Evolutionary conservation across 2,888 invertebrate genomes (phyloP).

Genomic region (Pristionchus exspectatus): DNA sequence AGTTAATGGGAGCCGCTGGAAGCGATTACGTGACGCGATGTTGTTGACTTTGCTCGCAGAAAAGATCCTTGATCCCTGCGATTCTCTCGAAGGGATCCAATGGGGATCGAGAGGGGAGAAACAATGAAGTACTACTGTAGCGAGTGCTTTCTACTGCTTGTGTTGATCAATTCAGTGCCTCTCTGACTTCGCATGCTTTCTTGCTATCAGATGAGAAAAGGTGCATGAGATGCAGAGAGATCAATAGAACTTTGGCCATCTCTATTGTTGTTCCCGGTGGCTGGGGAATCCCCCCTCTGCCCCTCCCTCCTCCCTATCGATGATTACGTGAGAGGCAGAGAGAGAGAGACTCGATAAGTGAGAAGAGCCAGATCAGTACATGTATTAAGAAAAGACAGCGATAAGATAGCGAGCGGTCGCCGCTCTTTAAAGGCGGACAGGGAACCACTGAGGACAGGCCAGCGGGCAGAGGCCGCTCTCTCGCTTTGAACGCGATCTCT

Average conservation of each 20-base stretch:
- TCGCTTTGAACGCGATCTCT: not conserved
- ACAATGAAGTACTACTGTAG: slow-evolving; percentile 3
- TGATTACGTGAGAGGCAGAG: not conserved
- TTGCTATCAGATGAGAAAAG: not conserved
- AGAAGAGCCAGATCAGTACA: slow-evolving; percentile 9
- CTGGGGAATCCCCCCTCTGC: slow-evolving; percentile 13
- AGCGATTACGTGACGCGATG: slow-evolving; percentile 21
- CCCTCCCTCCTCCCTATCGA: not conserved
- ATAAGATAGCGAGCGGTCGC: slow-evolving; percentile 9
- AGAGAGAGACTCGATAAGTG: slow-evolving; percentile 29
- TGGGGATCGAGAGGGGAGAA: not conserved
- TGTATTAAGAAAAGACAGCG: not conserved
- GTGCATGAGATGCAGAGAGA: not conserved
- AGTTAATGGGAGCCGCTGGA: not conserved
- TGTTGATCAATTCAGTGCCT: not conserved
- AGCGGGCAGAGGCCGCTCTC: not conserved
- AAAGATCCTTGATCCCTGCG: not conserved
- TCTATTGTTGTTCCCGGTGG: not conserved
- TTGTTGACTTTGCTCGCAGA: not conserved
- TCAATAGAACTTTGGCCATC: not conserved
- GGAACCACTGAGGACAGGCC: slow-evolving; percentile 3
- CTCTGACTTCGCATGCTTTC: not conserved
- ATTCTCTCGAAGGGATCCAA: not conserved
- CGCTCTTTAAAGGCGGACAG: slow-evolving; percentile 1
- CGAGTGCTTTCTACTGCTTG: not conserved